phyloP scores from a whole-genome alignment of 2,888 invertebrate genomes.

The Meloe dianella region DNA sequence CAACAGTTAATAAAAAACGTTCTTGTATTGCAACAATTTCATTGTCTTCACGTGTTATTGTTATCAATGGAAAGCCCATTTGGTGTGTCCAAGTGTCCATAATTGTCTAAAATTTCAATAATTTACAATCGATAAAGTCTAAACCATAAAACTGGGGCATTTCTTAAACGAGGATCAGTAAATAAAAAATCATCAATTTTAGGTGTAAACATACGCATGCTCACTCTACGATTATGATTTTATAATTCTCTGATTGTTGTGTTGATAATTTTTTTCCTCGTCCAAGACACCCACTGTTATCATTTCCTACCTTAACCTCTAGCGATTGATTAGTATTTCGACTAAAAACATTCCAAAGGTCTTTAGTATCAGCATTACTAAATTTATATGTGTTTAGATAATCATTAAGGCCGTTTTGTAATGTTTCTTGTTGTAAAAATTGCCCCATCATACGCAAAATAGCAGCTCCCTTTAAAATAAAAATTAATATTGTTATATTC shows the following conservation, averaged over 20 bases:
- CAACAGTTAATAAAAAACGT: conserved; percentile 64
- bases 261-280: no score
- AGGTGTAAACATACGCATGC: no score
- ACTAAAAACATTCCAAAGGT: conserved; percentile 80
- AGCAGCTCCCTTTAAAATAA: conserved; percentile 67
- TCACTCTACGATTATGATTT: no score
- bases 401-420: conserved; percentile 69
- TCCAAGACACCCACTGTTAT: no score
- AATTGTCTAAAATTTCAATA: conserved; percentile 60
- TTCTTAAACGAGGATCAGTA: no score
- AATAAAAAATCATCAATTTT: no score
- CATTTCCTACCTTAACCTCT: conserved; percentile 65
- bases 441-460: conserved; percentile 75
- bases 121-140: no score
- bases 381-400: conserved; percentile 74
- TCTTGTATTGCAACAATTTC: conserved; percentile 72
- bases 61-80: conserved; percentile 82
- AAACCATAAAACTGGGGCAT: no score
- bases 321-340: conserved; percentile 68
- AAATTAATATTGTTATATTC: no score
- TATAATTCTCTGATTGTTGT: no score
- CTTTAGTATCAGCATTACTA: conserved; percentile 76
- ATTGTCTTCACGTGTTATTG: conserved; percentile 66
- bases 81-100: conserved; percentile 85
- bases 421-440: conserved; percentile 68